A percentile compares a stretch with the other conserved stretches of the same genome.
Conservation (phyloP, 1,140 invertebrate species). For the Homalodisca vitripennis region DNA sequence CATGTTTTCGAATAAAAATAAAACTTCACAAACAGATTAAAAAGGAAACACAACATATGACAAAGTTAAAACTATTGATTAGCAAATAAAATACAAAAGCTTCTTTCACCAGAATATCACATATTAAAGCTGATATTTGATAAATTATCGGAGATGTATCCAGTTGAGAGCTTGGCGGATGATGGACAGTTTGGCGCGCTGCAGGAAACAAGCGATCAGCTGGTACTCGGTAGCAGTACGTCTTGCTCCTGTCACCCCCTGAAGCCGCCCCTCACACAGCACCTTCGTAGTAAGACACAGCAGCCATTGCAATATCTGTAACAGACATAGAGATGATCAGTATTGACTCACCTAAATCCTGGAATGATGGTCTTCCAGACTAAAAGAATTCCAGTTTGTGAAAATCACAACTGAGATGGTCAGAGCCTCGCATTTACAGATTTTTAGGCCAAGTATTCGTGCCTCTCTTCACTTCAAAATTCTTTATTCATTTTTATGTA, state of each 20-base stretch:
- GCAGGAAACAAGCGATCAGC: conserved; percentile 68
- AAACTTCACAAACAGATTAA: too few species aligned
- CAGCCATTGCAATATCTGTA: conserved; percentile 73
- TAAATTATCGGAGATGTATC: conserved; percentile 48
- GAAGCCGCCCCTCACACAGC: conserved; percentile 58
- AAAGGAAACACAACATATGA: too few species aligned
- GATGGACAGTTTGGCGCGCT: conserved; percentile 58
- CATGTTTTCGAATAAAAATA: too few species aligned
- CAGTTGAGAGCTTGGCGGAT: conserved; percentile 63
- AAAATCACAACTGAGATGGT: not conserved
- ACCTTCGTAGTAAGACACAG: conserved; percentile 73
- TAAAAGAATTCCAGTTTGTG: not conserved
- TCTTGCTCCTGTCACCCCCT: conserved; percentile 46
- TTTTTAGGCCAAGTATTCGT: too few species aligned
- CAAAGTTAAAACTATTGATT: too few species aligned
- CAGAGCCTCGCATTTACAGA: too few species aligned
- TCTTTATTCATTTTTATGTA: too few species aligned
- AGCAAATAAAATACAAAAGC: too few species aligned
- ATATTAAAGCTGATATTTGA: not conserved
- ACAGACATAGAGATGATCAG: too few species aligned
- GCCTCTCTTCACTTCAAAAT: too few species aligned
- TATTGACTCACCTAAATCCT: not conserved
- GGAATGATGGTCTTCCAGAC: not conserved
- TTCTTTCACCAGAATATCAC: not conserved
- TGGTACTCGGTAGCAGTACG: conserved; percentile 69